Evolutionary conservation across 2,113 vertebrate genomes (phyloP), one percentile per base, ranked within the genome.

Genomic region (Brienomyrus brachyistius): DNA sequence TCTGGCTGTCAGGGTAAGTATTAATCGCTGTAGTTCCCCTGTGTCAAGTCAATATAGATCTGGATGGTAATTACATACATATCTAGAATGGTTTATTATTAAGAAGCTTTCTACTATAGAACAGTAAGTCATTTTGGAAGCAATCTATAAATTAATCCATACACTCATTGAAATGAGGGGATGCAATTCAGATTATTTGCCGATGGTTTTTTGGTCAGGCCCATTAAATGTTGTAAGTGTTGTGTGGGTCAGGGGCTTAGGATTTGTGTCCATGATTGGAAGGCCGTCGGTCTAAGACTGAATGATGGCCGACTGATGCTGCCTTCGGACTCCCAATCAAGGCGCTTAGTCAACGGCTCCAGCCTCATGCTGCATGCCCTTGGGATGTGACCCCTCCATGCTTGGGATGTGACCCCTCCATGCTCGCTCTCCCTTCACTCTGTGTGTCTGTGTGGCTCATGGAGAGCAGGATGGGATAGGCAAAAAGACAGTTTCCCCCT

Each of bases 1-100:
- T 88, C 93, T 9, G 92, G 94, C 74, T 97, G 96, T 89, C 96
- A 96, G 86, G 92, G 96, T 97, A 91, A 95, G 95, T 94, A 62
- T 17, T 88, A 77, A 50, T 48, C 47, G 50, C 45, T 35, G 5
- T 19, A 19, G 74, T 80, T 35, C 6, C 15, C 74, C 31, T 80
- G 35, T 43, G 74, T 35, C 74, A 35, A 6, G 31, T 80, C 15
- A 80, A 19, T 43, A 35, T 43, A 19, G 35, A 40, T 43, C 74
- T 7, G 74, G 74, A 21, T 80, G 35, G 74, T 80, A 35, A 40
- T 13, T 80, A 43, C 15, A 17, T 70, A 11, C 10, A 0, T 70
- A 70, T 70, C 62, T 70, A 70, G 62, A 10, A 31, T 31, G 62
- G 62, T 70, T 70, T 70, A 70, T 70, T 70, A 70, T 70, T 31